phyloP scores from a whole-genome alignment of 2,888 invertebrate genomes.

The Agrilus cyanescens region DNA sequence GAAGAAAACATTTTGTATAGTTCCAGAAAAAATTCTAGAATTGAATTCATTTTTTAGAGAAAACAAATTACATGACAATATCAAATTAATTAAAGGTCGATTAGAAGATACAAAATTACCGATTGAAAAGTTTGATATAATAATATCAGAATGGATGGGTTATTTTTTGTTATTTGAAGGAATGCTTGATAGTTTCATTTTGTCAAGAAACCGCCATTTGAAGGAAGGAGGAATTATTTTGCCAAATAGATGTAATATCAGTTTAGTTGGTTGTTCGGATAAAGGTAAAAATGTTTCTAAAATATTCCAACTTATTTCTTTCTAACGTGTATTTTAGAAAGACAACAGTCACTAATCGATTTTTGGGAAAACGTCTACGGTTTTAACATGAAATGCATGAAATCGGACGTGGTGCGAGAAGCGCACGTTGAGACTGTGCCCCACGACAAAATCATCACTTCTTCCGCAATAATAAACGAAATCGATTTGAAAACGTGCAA shows the following conservation, averaged over 20 bases:
- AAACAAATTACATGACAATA: slow-evolving; percentile 45
- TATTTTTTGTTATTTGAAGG: slow-evolving; percentile 94
- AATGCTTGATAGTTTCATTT: slow-evolving; percentile 89
- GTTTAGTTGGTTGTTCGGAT: slow-evolving; percentile 70
- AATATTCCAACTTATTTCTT: background rate
- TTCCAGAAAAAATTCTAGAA: background rate
- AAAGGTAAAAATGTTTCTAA: slow-evolving; percentile 35
- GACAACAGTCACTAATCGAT: slow-evolving; percentile 59
- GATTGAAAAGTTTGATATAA: slow-evolving; percentile 71
- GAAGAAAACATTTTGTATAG: background rate
- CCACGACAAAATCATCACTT: slow-evolving; percentile 52
- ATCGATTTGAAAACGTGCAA: slow-evolving; percentile 68
- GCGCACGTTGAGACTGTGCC: slow-evolving; percentile 58
- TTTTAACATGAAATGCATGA: slow-evolving; percentile 87
- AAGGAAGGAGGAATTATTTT: slow-evolving; percentile 63
- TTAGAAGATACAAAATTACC: slow-evolving; percentile 74
- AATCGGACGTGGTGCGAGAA: slow-evolving; percentile 69
- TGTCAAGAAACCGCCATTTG: slow-evolving; percentile 73
- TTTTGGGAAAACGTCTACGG: slow-evolving; percentile 94
- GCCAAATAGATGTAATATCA: slow-evolving; percentile 76
- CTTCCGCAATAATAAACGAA: slow-evolving; percentile 50
- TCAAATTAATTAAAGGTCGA: slow-evolving; percentile 72
- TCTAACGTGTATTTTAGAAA: slow-evolving; percentile 30
- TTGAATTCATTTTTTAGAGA: slow-evolving; percentile 21
- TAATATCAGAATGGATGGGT: slow-evolving; percentile 98